phyloP scores from a whole-genome alignment of 2,888 invertebrate genomes.

The Synanthedon vespiformis region DNA sequence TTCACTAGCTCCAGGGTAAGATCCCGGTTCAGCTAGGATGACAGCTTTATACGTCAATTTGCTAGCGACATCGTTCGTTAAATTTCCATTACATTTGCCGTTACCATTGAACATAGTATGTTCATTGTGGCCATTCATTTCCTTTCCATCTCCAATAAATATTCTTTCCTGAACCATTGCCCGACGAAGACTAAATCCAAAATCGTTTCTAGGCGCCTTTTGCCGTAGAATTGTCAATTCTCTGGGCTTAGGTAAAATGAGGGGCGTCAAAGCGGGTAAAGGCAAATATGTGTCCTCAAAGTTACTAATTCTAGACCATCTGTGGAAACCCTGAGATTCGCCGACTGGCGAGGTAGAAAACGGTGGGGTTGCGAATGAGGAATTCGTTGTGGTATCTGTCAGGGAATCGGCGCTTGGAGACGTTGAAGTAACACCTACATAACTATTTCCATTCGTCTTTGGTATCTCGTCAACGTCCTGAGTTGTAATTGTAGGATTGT shows the following conservation, averaged over 20 bases:
- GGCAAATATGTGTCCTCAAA: constrained; percentile 82
- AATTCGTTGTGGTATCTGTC: constrained; percentile 86
- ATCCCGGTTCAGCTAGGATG: constrained; percentile 91
- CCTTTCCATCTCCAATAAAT: constrained; percentile 44
- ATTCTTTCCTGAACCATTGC: constrained; percentile 84
- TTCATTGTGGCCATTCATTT: constrained; percentile 41
- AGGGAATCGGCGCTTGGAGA: constrained; percentile 87
- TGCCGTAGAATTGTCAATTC: constrained; percentile 82
- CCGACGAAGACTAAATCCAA: constrained; percentile 92
- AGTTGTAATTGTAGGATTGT: constrained; percentile 52
- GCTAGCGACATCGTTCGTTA: constrained; percentile 32
- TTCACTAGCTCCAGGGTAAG: constrained; percentile 79
- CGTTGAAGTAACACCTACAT: constrained; percentile 79
- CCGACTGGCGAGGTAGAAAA: constrained; percentile 88
- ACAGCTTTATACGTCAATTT: constrained; percentile 77
- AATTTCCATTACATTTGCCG: constrained; percentile 42
- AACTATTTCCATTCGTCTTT: constrained; percentile 62
- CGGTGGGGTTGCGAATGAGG: constrained; percentile 88
- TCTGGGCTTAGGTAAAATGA: constrained; percentile 79
- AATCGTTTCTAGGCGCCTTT: constrained; percentile 88
- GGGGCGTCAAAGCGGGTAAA: constrained; percentile 76
- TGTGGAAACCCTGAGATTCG: constrained; percentile 85
- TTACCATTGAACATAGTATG: constrained; percentile 45
- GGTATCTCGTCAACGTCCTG: constrained; percentile 53
- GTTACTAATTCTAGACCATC: constrained; percentile 82